phyloP scores from a whole-genome alignment of 1,140 invertebrate genomes.

The Hestina assimilis region DNA sequence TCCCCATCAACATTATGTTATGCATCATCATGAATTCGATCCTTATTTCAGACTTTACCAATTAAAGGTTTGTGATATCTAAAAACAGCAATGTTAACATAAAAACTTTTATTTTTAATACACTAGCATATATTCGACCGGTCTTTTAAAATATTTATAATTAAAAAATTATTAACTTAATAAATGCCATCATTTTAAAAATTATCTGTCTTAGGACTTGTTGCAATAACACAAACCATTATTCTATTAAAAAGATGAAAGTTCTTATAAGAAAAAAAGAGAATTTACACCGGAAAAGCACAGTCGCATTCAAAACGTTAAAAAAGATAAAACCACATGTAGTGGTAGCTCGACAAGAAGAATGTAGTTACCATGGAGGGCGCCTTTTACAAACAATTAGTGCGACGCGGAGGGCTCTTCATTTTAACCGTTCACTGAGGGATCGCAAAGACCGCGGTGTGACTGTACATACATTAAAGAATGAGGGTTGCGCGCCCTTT shows the following conservation, averaged over 20 bases:
- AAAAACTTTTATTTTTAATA: too few relatives aligned
- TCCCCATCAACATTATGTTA: too few relatives aligned
- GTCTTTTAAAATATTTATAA: too few relatives aligned
- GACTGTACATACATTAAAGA: conserved; percentile 59
- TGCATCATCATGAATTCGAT: too few relatives aligned
- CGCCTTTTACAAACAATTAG: conserved; percentile 55
- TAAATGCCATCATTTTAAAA: too few relatives aligned
- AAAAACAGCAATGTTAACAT: not conserved
- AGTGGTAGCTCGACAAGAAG: not conserved
- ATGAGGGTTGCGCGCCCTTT: conserved; percentile 36
- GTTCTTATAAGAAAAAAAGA: not conserved
- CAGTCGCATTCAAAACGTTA: not conserved
- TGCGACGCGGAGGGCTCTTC: conserved; percentile 45
- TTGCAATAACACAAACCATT: too few relatives aligned
- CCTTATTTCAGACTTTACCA: too few relatives aligned
- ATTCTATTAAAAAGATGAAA: not conserved
- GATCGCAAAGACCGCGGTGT: conserved; percentile 36
- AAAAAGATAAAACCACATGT: conserved; percentile 22
- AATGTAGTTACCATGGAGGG: conserved; percentile 21
- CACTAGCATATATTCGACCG: too few relatives aligned
- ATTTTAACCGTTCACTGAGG: conserved; percentile 55
- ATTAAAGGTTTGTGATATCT: not conserved
- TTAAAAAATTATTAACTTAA: too few relatives aligned
- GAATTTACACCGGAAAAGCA: not conserved
- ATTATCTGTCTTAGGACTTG: too few relatives aligned